Evolutionary conservation across 2,113 vertebrate genomes (phyloP).

Genomic region (Rhynchopsitta pachyrhyncha): DNA sequence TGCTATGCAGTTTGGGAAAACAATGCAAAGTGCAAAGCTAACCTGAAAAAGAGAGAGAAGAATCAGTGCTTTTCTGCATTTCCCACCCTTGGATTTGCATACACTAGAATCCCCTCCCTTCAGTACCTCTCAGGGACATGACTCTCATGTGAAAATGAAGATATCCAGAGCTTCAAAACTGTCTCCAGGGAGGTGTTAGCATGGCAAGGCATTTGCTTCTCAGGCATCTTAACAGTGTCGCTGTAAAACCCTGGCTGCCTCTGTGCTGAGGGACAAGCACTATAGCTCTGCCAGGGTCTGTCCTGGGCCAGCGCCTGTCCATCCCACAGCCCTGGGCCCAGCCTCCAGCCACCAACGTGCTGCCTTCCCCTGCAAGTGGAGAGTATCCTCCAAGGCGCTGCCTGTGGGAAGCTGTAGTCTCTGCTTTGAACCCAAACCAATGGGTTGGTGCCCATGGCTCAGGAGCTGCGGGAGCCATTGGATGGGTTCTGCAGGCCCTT

Average conservation of each 20-base stretch:
- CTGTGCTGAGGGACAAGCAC: background rate
- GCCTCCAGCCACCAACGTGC: background rate
- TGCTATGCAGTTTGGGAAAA: constrained; percentile 68
- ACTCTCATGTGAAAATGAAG: constrained; percentile 42
- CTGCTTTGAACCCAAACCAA: background rate
- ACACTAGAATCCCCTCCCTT: background rate
- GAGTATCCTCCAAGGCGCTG: background rate
- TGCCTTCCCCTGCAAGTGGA: background rate
- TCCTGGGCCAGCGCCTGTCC: background rate
- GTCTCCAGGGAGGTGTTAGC: background rate
- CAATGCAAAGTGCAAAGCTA: constrained; percentile 31
- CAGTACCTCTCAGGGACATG: constrained; percentile 76
- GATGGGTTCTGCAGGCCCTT: background rate
- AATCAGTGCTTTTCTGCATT: constrained; percentile 23
- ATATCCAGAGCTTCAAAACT: constrained; percentile 29
- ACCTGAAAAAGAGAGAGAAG: background rate
- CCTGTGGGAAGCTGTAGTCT: background rate
- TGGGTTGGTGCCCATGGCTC: background rate
- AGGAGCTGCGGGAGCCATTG: accelerated
- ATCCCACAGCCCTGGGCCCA: background rate
- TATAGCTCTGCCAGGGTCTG: background rate
- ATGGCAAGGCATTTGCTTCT: constrained; percentile 37
- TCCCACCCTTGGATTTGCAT: background rate
- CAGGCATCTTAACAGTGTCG: background rate
- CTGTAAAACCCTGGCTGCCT: background rate